Evolutionary conservation across 2,888 invertebrate species (phyloP).

Genomic region (Thera britannica): DNA sequence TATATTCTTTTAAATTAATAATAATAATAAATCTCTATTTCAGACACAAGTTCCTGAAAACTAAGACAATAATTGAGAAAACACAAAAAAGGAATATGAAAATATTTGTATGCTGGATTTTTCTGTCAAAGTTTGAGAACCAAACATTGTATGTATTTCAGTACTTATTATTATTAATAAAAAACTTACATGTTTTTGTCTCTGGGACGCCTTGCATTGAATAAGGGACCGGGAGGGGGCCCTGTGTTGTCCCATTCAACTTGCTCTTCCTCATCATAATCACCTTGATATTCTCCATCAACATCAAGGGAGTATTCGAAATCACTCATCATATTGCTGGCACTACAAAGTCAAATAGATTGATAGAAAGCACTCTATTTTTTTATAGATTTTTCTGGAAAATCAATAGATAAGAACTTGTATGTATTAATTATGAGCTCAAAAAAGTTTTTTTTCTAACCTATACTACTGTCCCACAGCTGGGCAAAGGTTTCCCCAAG

Average conservation of each 20-base stretch:
- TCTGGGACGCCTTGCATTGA: constrained; percentile 8
- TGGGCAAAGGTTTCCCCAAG: too few species aligned
- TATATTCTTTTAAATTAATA: too few species aligned
- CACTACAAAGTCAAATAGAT: not conserved
- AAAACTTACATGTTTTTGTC: constrained; percentile 20
- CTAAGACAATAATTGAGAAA: too few species aligned
- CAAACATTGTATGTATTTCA: not conserved
- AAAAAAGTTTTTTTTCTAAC: too few species aligned
- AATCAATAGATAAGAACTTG: too few species aligned
- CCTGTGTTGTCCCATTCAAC: constrained; percentile 1
- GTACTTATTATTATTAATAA: not conserved
- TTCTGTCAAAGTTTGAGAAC: not conserved
- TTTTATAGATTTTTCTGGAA: too few species aligned
- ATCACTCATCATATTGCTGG: constrained; percentile 19
- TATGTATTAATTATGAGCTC: too few species aligned
- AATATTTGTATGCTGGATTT: not conserved
- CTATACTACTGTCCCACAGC: too few species aligned
- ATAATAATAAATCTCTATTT: too few species aligned
- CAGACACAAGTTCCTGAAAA: too few species aligned
- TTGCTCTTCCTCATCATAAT: not conserved
- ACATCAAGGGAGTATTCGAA: constrained; percentile 29
- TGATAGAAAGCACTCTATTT: not conserved
- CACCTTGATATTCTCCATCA: not conserved
- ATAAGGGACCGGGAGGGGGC: constrained; percentile 13
- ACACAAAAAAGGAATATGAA: too few species aligned